Conservation (phyloP, 2,797 vertebrate species). For the Poecile montanus region DNA sequence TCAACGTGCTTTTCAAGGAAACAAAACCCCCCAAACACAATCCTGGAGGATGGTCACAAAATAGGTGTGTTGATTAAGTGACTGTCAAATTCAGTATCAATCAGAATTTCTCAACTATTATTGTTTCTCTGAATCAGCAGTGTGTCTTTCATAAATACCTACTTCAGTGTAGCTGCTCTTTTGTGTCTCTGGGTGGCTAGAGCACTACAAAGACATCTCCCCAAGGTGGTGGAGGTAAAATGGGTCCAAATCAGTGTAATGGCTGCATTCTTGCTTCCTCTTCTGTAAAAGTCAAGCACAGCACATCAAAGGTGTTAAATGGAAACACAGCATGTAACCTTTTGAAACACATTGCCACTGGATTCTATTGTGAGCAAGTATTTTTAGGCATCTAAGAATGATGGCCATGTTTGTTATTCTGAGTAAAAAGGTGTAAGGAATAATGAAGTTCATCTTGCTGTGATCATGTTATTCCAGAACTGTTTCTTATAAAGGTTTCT, state of each 20-base stretch:
- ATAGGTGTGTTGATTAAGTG: background rate
- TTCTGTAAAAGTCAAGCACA: background rate
- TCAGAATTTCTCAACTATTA: background rate
- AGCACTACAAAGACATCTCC: background rate
- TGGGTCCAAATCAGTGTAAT: background rate
- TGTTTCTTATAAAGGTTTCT: background rate
- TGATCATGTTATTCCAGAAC: background rate
- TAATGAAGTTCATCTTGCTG: background rate
- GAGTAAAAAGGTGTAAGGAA: background rate
- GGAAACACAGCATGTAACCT: background rate
- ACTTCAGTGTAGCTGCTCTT: background rate
- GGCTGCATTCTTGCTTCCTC: background rate
- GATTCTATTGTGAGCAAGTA: background rate
- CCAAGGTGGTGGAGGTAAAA: background rate
- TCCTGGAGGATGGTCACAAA: background rate
- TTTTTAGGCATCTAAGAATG: background rate
- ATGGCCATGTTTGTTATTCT: background rate
- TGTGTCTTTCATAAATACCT: background rate
- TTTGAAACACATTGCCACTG: background rate
- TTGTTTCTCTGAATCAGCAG: background rate
- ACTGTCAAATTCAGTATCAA: background rate
- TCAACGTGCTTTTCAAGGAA: background rate
- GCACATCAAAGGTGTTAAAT: background rate
- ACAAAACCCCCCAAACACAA: accelerated
- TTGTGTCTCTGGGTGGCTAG: background rate